Conservation (phyloP, 2,113 vertebrate species). For the Amia ocellicauda region DNA sequence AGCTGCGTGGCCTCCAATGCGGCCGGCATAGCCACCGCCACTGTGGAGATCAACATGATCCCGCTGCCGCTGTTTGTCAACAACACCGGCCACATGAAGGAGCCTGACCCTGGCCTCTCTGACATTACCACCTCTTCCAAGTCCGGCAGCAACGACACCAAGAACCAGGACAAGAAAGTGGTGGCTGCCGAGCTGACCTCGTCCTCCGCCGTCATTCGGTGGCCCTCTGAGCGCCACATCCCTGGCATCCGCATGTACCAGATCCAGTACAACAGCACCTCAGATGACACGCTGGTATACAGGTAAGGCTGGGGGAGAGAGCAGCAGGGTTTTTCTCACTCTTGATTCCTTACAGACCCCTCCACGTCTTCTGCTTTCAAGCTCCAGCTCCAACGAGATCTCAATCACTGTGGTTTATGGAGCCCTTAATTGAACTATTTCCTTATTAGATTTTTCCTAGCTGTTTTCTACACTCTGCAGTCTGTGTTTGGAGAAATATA, state of each 20-base stretch:
- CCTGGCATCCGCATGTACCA: constrained; percentile 91
- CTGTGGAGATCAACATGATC: constrained; percentile 79
- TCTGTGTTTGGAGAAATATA: no score
- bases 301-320: constrained; percentile 61
- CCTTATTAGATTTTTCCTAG: no score
- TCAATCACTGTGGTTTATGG: no score
- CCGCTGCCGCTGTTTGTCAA: constrained; percentile 81
- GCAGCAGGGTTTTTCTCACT: not conserved
- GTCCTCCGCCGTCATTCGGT: constrained; percentile 80
- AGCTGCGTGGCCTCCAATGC: constrained; percentile 92
- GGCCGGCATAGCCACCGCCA: constrained; percentile 79
- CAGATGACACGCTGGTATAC: constrained; percentile 88
- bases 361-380: no score
- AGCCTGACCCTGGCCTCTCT: constrained; percentile 75
- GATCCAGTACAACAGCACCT: constrained; percentile 90
- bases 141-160: constrained; percentile 79
- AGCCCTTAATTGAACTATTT: no score
- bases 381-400: no score
- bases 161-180: constrained; percentile 69
- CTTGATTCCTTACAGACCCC: no score
- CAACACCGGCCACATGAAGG: constrained; percentile 74
- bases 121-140: constrained; percentile 87
- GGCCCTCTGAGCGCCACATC: constrained; percentile 82
- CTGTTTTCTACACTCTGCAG: no score
- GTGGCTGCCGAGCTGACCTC: constrained; percentile 77